Conservation (phyloP, 2,797 vertebrate species). For the Ptychadena robeensis region DNA sequence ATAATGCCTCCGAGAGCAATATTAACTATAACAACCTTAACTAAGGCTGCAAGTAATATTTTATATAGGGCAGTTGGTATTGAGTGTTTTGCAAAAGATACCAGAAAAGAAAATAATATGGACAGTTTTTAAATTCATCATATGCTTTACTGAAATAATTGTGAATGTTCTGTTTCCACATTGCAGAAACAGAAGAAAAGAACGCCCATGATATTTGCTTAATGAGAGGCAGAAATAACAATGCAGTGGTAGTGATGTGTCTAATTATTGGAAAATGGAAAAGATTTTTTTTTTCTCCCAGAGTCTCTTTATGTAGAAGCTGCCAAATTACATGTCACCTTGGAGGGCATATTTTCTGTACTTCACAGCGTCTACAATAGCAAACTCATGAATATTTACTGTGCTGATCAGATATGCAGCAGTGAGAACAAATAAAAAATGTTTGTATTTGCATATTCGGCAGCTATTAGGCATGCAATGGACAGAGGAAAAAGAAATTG, state of each 20-base stretch:
- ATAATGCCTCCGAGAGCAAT: background rate
- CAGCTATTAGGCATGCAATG: conserved; percentile 69
- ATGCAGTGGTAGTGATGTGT: conserved; percentile 58
- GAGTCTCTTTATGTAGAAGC: conserved; percentile 61
- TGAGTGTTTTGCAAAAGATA: background rate
- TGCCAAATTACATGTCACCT: conserved; percentile 69
- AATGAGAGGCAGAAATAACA: conserved; percentile 63
- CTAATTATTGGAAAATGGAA: conserved; percentile 65
- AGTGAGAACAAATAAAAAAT: conserved; percentile 71
- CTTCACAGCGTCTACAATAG: conserved; percentile 68
- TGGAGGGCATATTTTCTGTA: conserved; percentile 66
- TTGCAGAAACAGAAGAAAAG: conserved; percentile 50
- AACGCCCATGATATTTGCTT: conserved; percentile 60
- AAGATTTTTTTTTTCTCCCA: conserved; percentile 62
- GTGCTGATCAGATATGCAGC: conserved; percentile 70
- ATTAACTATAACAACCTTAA: background rate
- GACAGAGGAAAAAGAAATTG: conserved; percentile 64
- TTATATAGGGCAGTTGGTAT: background rate
- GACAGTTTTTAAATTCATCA: conserved; percentile 23
- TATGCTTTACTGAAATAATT: conserved; percentile 36
- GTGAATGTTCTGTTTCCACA: conserved; percentile 51
- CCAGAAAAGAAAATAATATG: background rate
- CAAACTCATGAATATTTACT: conserved; percentile 76
- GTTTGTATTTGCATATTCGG: conserved; percentile 68
- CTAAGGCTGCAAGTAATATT: background rate